Percentiles rank a stretch among this genome's conserved stretches.
These are phyloP conservation scores for Lepidostoma basale DNA, from an alignment of 1,140 invertebrate species.

Conservation along the genomic window DNA sequence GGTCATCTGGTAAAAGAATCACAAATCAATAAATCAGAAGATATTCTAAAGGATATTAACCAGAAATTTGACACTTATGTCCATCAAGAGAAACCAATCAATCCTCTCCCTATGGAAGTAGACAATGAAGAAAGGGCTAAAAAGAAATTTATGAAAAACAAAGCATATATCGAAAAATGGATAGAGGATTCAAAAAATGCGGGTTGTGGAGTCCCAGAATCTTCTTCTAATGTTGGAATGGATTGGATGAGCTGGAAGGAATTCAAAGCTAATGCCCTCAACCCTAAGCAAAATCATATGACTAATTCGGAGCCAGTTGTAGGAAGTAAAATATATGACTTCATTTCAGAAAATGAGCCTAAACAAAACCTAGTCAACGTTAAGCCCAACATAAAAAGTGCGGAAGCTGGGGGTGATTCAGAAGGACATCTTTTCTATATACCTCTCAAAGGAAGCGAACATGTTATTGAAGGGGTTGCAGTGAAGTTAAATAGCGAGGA, in stretches of 20 bases:
- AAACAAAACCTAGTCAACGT: background rate
- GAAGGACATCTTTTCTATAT: conserved; percentile 73
- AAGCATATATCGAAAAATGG: conserved; percentile 52
- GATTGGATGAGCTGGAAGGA: background rate
- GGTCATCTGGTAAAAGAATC: background rate
- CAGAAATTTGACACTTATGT: background rate
- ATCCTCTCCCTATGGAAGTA: background rate
- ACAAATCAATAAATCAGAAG: background rate
- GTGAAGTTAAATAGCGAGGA: conserved; percentile 72
- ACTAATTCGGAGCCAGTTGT: background rate
- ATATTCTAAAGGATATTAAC: background rate
- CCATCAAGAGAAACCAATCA: background rate
- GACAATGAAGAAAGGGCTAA: background rate
- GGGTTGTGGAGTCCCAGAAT: background rate
- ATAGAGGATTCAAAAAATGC: conserved; percentile 55
- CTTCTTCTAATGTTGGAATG: background rate
- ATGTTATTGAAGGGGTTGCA: conserved; percentile 70
- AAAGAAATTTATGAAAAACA: background rate
- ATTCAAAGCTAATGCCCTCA: background rate
- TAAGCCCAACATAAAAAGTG: background rate
- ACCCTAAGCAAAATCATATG: background rate
- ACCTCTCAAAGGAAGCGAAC: conserved; percentile 65
- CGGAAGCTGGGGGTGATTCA: conserved; percentile 43
- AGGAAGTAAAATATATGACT: background rate
- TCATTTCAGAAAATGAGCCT: background rate